A percentile compares a stretch with the other conserved stretches of the same genome.
These are phyloP conservation scores for Procavia capensis DNA, from an alignment of 2,113 vertebrate species.

Conservation along the genomic window DNA sequence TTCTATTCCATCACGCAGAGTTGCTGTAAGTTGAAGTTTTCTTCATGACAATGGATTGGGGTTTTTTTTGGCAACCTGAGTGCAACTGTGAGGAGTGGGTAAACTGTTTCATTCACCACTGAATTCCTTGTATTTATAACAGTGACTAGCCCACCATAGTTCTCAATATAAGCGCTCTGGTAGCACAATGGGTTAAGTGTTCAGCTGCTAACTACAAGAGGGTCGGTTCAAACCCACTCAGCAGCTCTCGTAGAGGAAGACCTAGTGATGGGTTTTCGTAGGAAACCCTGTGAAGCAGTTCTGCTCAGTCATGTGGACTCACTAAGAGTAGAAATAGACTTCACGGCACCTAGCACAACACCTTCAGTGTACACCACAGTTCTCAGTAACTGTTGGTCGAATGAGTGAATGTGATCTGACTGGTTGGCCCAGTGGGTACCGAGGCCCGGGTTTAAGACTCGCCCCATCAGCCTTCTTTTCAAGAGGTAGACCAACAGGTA, in stretches of 20 bases:
- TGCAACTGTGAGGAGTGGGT: neutral
- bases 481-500: neutral
- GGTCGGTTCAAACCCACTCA: too few species aligned
- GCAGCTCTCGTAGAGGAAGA: too few species aligned
- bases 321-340: neutral
- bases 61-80: neutral
- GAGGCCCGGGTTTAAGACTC: accelerated
- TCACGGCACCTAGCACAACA: neutral
- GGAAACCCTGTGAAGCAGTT: neutral
- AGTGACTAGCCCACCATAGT: neutral
- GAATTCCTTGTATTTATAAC: neutral
- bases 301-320: neutral
- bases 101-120: neutral
- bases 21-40: neutral
- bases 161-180: neutral
- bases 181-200: too few species aligned
- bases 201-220: too few species aligned
- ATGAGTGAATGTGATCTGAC: neutral
- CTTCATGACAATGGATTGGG: neutral
- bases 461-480: neutral
- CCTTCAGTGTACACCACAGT: neutral
- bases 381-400: neutral
- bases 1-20: neutral
- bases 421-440: neutral
- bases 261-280: too few species aligned